These are phyloP conservation scores for Pavo muticus DNA, from an alignment of 2,113 vertebrate species.

Conservation along the genomic window DNA sequence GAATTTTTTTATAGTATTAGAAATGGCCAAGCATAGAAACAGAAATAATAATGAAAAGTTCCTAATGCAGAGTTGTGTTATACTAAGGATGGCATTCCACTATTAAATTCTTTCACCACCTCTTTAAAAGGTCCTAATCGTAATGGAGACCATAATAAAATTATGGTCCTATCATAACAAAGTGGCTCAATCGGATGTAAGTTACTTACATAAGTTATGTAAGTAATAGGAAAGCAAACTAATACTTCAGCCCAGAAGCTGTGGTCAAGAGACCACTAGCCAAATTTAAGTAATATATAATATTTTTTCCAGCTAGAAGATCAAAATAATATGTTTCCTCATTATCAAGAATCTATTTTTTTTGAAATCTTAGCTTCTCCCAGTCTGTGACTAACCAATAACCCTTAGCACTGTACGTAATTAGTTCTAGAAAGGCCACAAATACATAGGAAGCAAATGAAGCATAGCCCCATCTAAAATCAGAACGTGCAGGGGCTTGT, in stretches of 20 bases:
- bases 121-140: not conserved
- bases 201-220: not conserved
- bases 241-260: not conserved
- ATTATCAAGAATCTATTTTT: not conserved
- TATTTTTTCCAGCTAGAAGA: not conserved
- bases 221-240: not conserved
- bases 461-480: not conserved
- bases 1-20: not conserved
- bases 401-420: not conserved
- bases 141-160: not conserved
- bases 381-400: not conserved
- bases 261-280: not conserved
- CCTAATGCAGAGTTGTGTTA: not conserved
- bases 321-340: not conserved
- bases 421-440: not conserved
- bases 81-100: too few species aligned
- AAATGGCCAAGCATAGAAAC: not conserved
- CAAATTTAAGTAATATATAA: not conserved
- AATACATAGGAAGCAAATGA: not conserved
- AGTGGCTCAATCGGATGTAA: not conserved
- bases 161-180: not conserved
- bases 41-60: not conserved
- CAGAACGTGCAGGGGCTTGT: not conserved
- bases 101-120: not conserved
- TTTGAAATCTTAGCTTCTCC: not conserved